These are phyloP conservation scores for Ypsolopha sequella DNA, from an alignment of 2,888 invertebrate genomes.

Conservation along the genomic window DNA sequence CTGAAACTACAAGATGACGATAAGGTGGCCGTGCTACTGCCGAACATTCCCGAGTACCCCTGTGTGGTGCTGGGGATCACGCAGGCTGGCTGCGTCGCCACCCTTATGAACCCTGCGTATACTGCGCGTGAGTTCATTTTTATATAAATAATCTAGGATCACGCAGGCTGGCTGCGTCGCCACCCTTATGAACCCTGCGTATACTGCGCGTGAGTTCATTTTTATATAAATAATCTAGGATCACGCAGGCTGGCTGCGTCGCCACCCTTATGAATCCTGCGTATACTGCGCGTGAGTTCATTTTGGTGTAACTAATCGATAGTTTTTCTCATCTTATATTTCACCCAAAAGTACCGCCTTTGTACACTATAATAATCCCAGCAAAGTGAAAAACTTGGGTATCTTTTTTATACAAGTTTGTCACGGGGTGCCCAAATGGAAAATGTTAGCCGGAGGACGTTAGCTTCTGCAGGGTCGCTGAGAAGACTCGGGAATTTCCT, in stretches of 20 bases:
- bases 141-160: too few species aligned
- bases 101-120: constrained; percentile 77
- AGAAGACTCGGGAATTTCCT: too few species aligned
- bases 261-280: constrained; percentile 80
- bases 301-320: too few species aligned
- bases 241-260: constrained; percentile 76
- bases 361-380: too few species aligned
- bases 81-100: constrained; percentile 77
- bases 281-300: constrained; percentile 42
- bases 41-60: constrained; percentile 82
- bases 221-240: too few species aligned
- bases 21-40: constrained; percentile 77
- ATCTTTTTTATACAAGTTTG: too few species aligned
- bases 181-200: constrained; percentile 78
- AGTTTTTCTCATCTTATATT: too few species aligned
- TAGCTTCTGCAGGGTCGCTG: too few species aligned
- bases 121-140: constrained; percentile 33
- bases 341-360: too few species aligned
- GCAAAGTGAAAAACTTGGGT: too few species aligned
- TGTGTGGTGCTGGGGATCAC: constrained; percentile 74
- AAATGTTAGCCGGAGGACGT: too few species aligned
- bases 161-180: constrained; percentile 77
- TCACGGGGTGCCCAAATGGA: too few species aligned
- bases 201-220: constrained; percentile 38
- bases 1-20: constrained; percentile 75